Conservation (phyloP, 2,113 vertebrate species). For the Alethe castanea region DNA sequence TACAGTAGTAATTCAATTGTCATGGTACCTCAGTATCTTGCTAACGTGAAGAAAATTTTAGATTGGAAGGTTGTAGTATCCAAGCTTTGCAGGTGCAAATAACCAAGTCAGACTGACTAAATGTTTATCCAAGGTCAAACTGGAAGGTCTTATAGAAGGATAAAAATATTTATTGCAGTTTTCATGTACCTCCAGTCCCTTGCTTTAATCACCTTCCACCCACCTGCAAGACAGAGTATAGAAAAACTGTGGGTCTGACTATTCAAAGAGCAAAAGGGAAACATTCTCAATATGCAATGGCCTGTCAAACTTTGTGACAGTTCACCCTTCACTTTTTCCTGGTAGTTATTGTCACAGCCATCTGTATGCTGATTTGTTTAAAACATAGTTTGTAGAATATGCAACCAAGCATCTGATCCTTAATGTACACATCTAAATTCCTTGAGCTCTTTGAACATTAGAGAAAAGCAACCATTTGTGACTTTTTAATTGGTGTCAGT, state of each 20-base stretch:
- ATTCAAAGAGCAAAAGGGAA: neutral
- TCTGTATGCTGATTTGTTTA: slow-evolving; percentile 51
- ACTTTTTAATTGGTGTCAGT: slow-evolving; percentile 70
- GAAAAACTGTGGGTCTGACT: neutral
- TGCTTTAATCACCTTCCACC: neutral
- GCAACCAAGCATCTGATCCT: slow-evolving; percentile 40
- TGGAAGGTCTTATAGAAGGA: neutral
- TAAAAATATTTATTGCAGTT: neutral
- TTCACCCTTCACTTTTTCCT: slow-evolving; percentile 5
- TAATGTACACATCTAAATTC: slow-evolving; percentile 56
- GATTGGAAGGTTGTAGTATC: neutral
- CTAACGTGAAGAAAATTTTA: neutral
- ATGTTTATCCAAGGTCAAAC: neutral
- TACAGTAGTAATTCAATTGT: neutral
- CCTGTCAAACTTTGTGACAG: slow-evolving; percentile 36
- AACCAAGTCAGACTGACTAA: neutral
- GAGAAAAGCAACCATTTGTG: slow-evolving; percentile 59
- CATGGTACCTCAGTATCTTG: neutral
- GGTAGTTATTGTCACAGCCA: slow-evolving; percentile 42
- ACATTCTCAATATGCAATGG: neutral
- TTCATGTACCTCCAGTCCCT: neutral
- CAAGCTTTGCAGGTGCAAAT: neutral
- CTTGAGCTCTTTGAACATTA: slow-evolving; percentile 43
- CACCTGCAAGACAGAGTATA: neutral
- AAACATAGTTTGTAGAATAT: slow-evolving; percentile 49